Base-by-base conservation (phyloP, 2,113 vertebrate species). In the Oncorhynchus kisutch region DNA sequence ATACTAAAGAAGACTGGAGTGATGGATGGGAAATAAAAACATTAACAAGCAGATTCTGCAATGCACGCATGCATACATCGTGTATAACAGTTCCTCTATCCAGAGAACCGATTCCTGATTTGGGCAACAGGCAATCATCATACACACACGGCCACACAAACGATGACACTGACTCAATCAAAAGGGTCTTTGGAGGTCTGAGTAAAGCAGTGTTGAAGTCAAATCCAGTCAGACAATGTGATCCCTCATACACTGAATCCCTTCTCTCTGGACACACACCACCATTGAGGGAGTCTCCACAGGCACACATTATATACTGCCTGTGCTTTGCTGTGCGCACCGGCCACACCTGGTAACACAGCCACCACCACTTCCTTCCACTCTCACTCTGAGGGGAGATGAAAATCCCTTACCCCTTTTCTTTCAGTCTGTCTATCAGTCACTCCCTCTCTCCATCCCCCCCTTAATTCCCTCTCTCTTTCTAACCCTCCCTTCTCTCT, bases 391-490 rank as follows among this genome's bases (percentile, higher is more conserved):
- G n/a, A 1, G 2, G 75, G 59, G 77, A 71, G 51, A 73, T 60
- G 60, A 74, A 73, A 72, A 82, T 76, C 3, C 71, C 14, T 14
- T 68, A 27, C 25, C 24, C 51, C 13, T 14, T n/a, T 14, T 12
- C 59, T 31, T 39, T 74, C 71, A 62, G 13, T 51, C 18, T 48
- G 34, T 70, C 76, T 85, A 51, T 74, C 84, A 80, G 82, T 77
- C 79, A 74, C 82, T 85, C 71, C 82, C 48, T 80, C 29, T 54
- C 49, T 25, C 16, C 82, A 72, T 75, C 71, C 77, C 74, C 74
- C 78, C 74, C 70, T 78, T 88, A 76, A 84, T 60, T 74, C 85
- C 81, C 84, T 76, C 81, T 75, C 85, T 85, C 70, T 82, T 39
- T 80, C 71, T 51, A 79, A 77, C 73, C 77, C 77, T 81, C 78